A percentile compares a stretch with the other conserved stretches of the same genome.
Conservation (phyloP, 2,888 invertebrate species). For the Lomographa bimaculata region DNA sequence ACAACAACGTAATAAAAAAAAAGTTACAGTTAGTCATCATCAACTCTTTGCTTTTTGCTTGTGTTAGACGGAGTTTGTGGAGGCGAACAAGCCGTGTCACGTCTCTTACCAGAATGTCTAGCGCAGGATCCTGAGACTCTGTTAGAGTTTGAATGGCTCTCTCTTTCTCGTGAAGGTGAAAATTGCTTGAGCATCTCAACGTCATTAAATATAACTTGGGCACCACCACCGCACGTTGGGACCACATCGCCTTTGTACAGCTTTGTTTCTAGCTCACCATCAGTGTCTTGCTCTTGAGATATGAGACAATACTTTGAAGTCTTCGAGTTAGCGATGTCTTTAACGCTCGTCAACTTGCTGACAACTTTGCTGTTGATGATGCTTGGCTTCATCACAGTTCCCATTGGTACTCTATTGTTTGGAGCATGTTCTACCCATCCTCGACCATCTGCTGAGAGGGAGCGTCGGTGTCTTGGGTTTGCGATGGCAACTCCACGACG, state of each 20-base stretch:
- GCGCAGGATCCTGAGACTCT: slow-evolving; percentile 61
- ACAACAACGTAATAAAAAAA: too few species aligned
- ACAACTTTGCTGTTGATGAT: slow-evolving; percentile 93
- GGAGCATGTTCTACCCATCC: slow-evolving; percentile 96
- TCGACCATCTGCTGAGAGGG: slow-evolving; percentile 89
- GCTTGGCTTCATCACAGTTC: slow-evolving; percentile 95
- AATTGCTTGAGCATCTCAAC: slow-evolving; percentile 94
- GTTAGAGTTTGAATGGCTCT: slow-evolving; percentile 46
- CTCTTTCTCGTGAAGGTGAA: slow-evolving; percentile 84
- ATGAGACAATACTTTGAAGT: slow-evolving; percentile 95
- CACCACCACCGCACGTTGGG: slow-evolving; percentile 97
- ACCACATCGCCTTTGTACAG: slow-evolving; percentile 97
- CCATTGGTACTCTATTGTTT: slow-evolving; percentile 89
- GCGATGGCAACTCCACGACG: slow-evolving; percentile 86
- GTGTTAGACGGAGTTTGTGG: slow-evolving; percentile 73
- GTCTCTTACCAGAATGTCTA: slow-evolving; percentile 68
- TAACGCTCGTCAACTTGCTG: slow-evolving; percentile 90
- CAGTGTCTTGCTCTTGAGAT: slow-evolving; percentile 95
- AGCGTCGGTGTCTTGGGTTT: slow-evolving; percentile 90
- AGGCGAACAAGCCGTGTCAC: slow-evolving; percentile 67
- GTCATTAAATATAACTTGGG: slow-evolving; percentile 97
- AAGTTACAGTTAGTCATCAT: slow-evolving; percentile 32
- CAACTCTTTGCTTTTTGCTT: slow-evolving; percentile 68
- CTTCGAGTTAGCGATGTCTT: slow-evolving; percentile 87
- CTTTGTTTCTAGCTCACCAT: slow-evolving; percentile 96